A percentile compares a stretch with the other conserved stretches of the same genome.
phyloP scores from a whole-genome alignment of 2,113 vertebrate genomes.

The Dolichallabes microphthalmus region DNA sequence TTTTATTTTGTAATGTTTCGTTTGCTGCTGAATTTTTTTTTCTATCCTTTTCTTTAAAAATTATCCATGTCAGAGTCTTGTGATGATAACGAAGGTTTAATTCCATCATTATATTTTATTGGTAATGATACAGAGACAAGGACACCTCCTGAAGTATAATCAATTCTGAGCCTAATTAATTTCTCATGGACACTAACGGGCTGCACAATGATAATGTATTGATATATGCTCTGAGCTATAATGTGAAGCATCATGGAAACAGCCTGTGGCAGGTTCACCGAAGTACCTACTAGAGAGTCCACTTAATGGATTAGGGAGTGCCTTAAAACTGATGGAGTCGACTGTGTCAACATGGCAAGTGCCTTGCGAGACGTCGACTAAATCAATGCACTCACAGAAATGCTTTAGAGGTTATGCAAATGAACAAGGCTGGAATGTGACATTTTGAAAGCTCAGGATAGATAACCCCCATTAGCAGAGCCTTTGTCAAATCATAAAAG shows the following conservation, averaged over 20 bases:
- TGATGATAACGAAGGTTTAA: constrained; percentile 17
- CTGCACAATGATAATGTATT: constrained; percentile 39
- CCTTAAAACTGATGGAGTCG: constrained; percentile 65
- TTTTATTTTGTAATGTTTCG: background rate
- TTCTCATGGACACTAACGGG: constrained; percentile 45
- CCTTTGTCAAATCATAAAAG: constrained; percentile 77
- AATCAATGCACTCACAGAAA: constrained; percentile 69
- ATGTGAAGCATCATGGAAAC: constrained; percentile 22
- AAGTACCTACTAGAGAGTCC: constrained; percentile 58
- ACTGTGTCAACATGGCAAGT: constrained; percentile 70
- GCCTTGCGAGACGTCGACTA: constrained; percentile 65
- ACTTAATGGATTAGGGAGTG: constrained; percentile 73
- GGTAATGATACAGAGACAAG: constrained; percentile 30
- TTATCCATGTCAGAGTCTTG: background rate
- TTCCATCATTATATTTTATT: constrained; percentile 24
- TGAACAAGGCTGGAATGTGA: constrained; percentile 69
- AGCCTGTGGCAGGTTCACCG: constrained; percentile 11
- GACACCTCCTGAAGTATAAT: constrained; percentile 46
- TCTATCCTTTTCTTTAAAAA: background rate
- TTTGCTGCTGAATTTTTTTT: background rate
- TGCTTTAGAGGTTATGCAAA: constrained; percentile 78
- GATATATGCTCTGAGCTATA: constrained; percentile 38
- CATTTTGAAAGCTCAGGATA: constrained; percentile 80
- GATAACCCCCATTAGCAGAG: constrained; percentile 75
- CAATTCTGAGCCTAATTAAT: constrained; percentile 39